Evolutionary conservation across 2,113 vertebrate genomes (phyloP), one percentile per base, ranked within the genome.

Genomic region (Ovis canadensis): DNA sequence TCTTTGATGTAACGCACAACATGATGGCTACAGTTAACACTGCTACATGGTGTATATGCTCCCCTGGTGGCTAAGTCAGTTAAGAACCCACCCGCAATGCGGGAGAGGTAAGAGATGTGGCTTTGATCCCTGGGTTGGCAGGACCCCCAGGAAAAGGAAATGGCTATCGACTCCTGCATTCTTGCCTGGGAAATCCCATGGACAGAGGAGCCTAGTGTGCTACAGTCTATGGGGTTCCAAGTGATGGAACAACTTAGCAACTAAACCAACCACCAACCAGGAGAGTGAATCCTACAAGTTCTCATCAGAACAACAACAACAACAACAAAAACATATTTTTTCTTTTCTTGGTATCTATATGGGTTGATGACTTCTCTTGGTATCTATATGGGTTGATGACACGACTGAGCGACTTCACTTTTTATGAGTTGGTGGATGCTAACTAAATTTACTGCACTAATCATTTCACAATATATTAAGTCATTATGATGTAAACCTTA

Each of bases 1-100:
- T 59, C 14, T 43, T 40, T 25, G 50, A 1, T 57, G 21, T 31
- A 14, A 27, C 1, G 0, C 27, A 10, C 2, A 1, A 11, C 12
- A 0, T 19, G 29, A 8, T 48, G 82, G 16, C 54, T 74, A 4
- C 15, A 25, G 9, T 14, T 48, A 8, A 13, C 62, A 2, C 21
- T 11, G 14, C 52, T 7, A 7, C 6, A 5, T 4, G 52, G 50
- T 19, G 1, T 29, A 3, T 12, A 15, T 33, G 50, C 19, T 74
- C 23, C n/a, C n/a, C n/a, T 23, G 10, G n/a, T 74, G 19, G n/a
- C 67, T 74, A 36, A 40, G 64, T 23, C 64, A 71, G 67, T 40
- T 40, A 74, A 74, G n/a, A 40, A 74, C 23, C n/a, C 36, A 74
- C 36, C 19, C 11, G 19, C 19, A 23, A 12, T 40, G 67, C n/a